Evolutionary conservation across 37 sponge, comb jelly and placozoan species (phyloP).

Genomic region (Oopsacas minuta): DNA sequence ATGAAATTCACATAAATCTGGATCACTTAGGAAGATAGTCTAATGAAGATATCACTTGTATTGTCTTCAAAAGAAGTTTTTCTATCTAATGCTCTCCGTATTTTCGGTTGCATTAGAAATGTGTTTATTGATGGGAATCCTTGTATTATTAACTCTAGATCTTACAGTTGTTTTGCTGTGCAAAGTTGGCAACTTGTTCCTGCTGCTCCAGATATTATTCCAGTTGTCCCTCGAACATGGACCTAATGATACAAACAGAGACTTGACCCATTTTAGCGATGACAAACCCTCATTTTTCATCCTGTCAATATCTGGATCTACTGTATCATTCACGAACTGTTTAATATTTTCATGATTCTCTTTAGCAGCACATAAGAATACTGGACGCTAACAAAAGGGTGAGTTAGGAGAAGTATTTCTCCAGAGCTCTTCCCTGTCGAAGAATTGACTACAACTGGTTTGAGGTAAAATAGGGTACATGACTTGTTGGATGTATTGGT

Average conservation of each 20-base stretch:
- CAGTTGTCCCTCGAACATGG: background rate
- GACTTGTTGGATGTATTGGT: background rate
- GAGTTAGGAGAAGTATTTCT: background rate
- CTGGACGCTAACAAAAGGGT: background rate
- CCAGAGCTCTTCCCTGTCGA: background rate
- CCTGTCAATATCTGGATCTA: background rate
- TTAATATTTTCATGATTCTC: background rate
- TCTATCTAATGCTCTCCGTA: no score
- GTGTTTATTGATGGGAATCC: conserved; percentile 5
- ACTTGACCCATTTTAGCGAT: background rate
- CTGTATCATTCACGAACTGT: background rate
- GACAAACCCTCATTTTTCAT: background rate
- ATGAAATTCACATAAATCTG: no score
- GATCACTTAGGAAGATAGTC: no score
- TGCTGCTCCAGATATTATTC: background rate
- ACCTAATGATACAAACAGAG: background rate
- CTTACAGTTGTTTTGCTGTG: background rate
- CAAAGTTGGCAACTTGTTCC: background rate
- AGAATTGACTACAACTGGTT: background rate
- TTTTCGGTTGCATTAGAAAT: background rate
- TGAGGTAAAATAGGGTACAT: background rate
- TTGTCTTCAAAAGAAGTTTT: no score
- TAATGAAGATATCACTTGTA: no score
- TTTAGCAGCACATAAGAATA: background rate
- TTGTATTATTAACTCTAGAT: background rate